Percentiles rank a stretch among this genome's conserved stretches.
phyloP scores from a whole-genome alignment of 2,797 vertebrate species.

The Margarornis squamiger region DNA sequence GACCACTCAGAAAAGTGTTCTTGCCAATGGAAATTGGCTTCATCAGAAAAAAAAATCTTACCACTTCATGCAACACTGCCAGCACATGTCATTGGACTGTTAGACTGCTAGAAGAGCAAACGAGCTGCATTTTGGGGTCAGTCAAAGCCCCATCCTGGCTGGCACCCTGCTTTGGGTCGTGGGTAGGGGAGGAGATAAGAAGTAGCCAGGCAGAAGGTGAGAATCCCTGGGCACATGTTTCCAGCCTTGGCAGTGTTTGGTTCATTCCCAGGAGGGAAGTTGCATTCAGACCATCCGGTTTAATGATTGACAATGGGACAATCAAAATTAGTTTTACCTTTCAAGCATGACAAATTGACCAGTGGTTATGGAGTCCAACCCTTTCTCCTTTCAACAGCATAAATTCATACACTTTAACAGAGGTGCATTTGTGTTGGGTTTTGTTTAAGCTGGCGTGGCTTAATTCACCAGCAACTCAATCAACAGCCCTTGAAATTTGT shows the following conservation, averaged over 20 bases:
- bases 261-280: not conserved
- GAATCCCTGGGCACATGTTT: accelerated
- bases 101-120: not conserved
- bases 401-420: not conserved
- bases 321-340: not conserved
- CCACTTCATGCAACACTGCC: not conserved
- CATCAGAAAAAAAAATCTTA: not conserved
- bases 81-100: not conserved
- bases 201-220: not conserved
- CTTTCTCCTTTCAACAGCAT: not conserved
- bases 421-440: not conserved
- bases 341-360: not conserved
- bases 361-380: not conserved
- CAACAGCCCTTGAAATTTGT: not conserved
- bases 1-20: not conserved
- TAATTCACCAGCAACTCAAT: not conserved
- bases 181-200: not conserved
- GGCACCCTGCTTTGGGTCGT: not conserved
- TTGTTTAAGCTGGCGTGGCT: not conserved
- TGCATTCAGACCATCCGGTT: not conserved
- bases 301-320: not conserved
- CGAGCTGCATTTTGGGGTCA: not conserved
- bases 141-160: not conserved
- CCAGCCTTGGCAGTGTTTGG: not conserved
- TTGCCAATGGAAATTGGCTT: not conserved